Evolutionary conservation across 2,113 vertebrate genomes (phyloP).

Genomic region (Sylvilagus bachmani): DNA sequence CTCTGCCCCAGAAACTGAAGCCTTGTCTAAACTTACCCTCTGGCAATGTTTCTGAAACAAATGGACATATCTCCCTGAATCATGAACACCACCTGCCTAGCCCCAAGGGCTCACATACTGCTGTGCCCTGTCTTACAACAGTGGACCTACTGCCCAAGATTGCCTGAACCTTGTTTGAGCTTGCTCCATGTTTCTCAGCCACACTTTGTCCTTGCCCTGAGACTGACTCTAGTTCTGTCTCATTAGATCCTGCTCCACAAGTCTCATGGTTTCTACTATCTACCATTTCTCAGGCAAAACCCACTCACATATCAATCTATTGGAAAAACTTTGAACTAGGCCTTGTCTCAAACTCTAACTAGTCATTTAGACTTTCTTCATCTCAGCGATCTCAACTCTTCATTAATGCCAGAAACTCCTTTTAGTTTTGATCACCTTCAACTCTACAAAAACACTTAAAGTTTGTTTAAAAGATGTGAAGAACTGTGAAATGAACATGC

Average conservation of each 20-base stretch:
- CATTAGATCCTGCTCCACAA: neutral
- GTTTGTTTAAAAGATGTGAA: conserved; percentile 44
- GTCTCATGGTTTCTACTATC: neutral
- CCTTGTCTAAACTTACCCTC: conserved; percentile 54
- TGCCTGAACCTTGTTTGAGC: neutral
- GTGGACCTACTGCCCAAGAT: conserved; percentile 57
- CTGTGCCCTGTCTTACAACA: conserved; percentile 69
- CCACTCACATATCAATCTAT: neutral
- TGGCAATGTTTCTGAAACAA: conserved; percentile 69
- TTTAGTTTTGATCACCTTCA: conserved; percentile 51
- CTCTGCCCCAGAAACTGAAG: conserved; percentile 55
- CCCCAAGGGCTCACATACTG: conserved; percentile 63
- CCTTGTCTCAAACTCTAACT: neutral
- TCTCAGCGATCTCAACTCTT: conserved; percentile 25
- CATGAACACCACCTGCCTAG: conserved; percentile 70
- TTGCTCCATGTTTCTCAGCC: conserved; percentile 14
- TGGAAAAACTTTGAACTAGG: neutral
- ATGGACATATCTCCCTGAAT: conserved; percentile 64
- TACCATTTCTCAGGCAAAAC: conserved; percentile 5
- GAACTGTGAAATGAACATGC: conserved; percentile 24
- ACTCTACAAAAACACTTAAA: neutral
- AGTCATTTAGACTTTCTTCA: neutral
- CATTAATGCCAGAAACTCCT: neutral
- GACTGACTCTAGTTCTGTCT: neutral
- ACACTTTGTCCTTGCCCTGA: neutral